Evolutionary conservation across 1,140 invertebrate species (phyloP).

Genomic region (Drosophila eugracilis): DNA sequence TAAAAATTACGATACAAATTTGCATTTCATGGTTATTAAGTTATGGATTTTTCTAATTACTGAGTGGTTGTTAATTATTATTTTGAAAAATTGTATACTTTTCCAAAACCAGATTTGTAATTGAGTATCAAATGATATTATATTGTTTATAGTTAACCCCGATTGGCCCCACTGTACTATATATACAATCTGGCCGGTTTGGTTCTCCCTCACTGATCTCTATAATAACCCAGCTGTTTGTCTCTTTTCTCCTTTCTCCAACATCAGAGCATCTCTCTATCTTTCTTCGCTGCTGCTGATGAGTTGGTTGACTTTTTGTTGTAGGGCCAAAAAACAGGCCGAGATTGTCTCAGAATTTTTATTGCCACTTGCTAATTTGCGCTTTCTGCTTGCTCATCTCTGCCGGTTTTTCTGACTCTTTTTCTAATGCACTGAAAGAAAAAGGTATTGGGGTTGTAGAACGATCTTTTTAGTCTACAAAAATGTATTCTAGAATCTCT

Average conservation of each 20-base stretch:
- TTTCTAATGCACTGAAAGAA: not conserved
- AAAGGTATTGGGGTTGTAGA: no score
- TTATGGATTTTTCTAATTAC: not conserved
- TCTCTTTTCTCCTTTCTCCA: constrained; percentile 1
- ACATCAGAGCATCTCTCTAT: constrained; percentile 8
- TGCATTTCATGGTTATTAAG: not conserved
- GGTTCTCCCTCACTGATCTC: constrained; percentile 51
- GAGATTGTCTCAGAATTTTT: constrained; percentile 48
- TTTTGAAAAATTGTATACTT: not conserved
- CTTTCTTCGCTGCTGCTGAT: constrained; percentile 3
- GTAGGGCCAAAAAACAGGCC: constrained; percentile 36
- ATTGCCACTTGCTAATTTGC: constrained; percentile 59
- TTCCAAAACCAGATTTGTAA: not conserved
- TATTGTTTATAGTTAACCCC: not conserved
- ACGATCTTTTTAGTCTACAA: no score
- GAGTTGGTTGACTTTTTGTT: constrained; percentile 18
- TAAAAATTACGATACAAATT: not conserved
- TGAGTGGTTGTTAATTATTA: no score
- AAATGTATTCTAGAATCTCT: no score
- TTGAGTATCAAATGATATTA: not conserved
- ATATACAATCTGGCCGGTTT: constrained; percentile 31
- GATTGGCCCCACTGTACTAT: constrained; percentile 57
- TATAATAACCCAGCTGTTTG: not conserved
- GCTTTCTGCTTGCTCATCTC: constrained; percentile 29
- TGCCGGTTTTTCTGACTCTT: constrained; percentile 6